A percentile compares a stretch with the other conserved stretches of the same genome.
phyloP scores from a whole-genome alignment of 1,140 invertebrate species.

The Drosophila sproati region DNA sequence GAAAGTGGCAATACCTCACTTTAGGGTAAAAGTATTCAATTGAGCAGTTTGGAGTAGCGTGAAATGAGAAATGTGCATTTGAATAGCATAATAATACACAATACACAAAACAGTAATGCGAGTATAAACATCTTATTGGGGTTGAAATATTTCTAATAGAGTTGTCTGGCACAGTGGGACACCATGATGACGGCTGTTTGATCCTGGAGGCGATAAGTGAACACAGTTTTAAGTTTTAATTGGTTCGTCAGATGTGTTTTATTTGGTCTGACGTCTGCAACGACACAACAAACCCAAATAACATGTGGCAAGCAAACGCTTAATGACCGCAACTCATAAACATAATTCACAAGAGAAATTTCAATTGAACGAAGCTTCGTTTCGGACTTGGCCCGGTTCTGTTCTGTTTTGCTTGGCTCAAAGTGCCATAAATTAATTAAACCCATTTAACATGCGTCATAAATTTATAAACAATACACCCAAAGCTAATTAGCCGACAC shows the following conservation, averaged over 20 bases:
- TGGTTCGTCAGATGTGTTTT: slow-evolving; percentile 38
- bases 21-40: slow-evolving; percentile 40
- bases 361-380: slow-evolving; percentile 69
- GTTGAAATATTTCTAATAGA: slow-evolving; percentile 59
- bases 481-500: slow-evolving; percentile 80
- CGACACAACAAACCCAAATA: slow-evolving; percentile 54
- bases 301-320: slow-evolving; percentile 47
- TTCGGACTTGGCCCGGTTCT: slow-evolving; percentile 36
- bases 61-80: slow-evolving; percentile 42
- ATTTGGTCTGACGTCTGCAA: slow-evolving; percentile 30
- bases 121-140: slow-evolving; percentile 42
- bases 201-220: slow-evolving; percentile 58
- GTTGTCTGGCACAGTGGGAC: slow-evolving; percentile 64
- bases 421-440: slow-evolving; percentile 80
- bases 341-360: slow-evolving; percentile 74
- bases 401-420: slow-evolving; percentile 43
- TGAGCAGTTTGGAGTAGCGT: slow-evolving; percentile 41
- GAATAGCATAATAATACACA: slow-evolving; percentile 59
- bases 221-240: slow-evolving; percentile 64
- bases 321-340: slow-evolving; percentile 53
- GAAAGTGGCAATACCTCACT: background rate
- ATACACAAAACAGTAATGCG: background rate
- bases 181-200: slow-evolving; percentile 26
- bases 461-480: slow-evolving; percentile 82
- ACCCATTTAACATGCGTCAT: slow-evolving; percentile 81